phyloP scores from a whole-genome alignment of 1,140 invertebrate genomes.

The Tetramorium parvispinum region DNA sequence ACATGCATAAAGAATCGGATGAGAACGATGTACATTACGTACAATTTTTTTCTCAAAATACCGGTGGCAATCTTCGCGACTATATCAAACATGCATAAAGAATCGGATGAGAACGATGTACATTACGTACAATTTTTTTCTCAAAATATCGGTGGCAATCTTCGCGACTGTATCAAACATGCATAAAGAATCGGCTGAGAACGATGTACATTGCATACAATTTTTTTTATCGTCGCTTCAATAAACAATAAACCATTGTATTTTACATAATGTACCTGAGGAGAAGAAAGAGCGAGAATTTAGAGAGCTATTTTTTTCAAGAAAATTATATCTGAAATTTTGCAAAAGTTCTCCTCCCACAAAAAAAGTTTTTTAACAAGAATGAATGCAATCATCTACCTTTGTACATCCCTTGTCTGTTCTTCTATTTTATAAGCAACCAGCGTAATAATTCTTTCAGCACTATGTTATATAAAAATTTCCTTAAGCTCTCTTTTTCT shows the following conservation, averaged over 20 bases:
- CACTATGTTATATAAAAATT: neutral
- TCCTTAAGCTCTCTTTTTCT: conserved; percentile 29
- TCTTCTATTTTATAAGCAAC: neutral
- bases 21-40: neutral
- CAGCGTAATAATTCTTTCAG: conserved; percentile 25
- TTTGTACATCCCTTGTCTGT: neutral
- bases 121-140: neutral
- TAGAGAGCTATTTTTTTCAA: neutral
- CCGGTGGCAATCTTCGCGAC: neutral
- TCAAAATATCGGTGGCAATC: conserved; percentile 14
- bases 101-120: neutral
- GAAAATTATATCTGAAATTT: conserved; percentile 16
- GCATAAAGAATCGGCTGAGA: neutral
- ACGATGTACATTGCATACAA: too few relatives aligned
- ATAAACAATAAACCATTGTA: neutral
- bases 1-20: neutral
- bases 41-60: conserved; percentile 16
- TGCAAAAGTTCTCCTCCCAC: neutral
- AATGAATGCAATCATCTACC: neutral
- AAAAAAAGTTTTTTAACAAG: neutral
- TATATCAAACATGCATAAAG: neutral
- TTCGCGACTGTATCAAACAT: conserved; percentile 15
- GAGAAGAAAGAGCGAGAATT: neutral
- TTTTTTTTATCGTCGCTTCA: neutral
- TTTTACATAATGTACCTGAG: neutral